Conservation (phyloP, 2,113 vertebrate genomes). For the Callocephalon fimbriatum region DNA sequence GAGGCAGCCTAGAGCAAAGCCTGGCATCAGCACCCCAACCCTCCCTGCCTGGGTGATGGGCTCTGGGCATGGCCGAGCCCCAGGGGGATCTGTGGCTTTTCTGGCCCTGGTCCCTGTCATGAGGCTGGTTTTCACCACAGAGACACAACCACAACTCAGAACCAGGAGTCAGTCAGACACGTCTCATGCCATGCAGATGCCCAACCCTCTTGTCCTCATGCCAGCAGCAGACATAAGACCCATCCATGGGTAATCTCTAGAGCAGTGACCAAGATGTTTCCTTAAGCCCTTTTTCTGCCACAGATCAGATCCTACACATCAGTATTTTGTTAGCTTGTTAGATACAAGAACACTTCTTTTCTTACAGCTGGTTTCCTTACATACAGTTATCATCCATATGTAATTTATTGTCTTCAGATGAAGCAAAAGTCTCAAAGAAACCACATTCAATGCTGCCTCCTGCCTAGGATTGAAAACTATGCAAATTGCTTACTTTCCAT, state of each 20-base stretch:
- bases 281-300: neutral
- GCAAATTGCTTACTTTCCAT: neutral
- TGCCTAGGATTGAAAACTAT: neutral
- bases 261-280: neutral
- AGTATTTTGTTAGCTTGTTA: neutral
- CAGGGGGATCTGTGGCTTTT: fast-evolving
- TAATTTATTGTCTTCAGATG: neutral
- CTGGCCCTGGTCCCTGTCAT: fast-evolving
- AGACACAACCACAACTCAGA: fast-evolving
- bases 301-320: neutral
- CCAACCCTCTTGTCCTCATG: fast-evolving
- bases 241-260: fast-evolving
- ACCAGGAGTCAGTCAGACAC: neutral
- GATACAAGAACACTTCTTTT: neutral
- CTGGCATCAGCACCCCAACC: neutral
- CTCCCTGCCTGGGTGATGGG: fast-evolving
- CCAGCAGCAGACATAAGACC: neutral
- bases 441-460: neutral
- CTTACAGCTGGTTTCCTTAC: neutral
- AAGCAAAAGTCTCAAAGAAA: neutral
- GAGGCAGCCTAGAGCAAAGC: neutral
- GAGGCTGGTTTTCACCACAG: fast-evolving
- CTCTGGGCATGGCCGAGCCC: fast-evolving
- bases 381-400: neutral
- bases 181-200: fast-evolving